Base-by-base conservation (phyloP, 2,888 invertebrate species). In the Apodemia mormo region DNA sequence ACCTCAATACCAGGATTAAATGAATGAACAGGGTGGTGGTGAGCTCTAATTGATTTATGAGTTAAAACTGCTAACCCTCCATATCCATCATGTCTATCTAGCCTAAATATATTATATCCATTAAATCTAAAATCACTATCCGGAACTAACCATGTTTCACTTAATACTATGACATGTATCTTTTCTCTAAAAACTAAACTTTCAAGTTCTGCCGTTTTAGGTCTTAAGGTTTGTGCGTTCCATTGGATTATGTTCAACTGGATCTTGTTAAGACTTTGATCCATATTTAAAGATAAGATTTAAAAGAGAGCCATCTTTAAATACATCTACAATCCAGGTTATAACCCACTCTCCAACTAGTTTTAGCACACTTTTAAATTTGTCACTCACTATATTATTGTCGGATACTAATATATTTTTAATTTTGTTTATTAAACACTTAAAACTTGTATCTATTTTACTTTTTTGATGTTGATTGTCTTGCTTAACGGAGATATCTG, bases 141-240 rank as follows among this genome's bases (percentile, higher is more conserved):
- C 4, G 29, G 56, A 56, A 56, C 56, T 56, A 54, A 54, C 54
- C 54, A 54, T 54, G 56, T 56, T 56, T 56, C 56, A 4, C 56
- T 56, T 9, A 56, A 9, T 29, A 56, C 29, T 56, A 56, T 29
- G 4, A 56, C 29, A 56, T 56, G 56, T 29, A 29, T 1, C 10
- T 56, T 56, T 4, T 56, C 56, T 10, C 0, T 56, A 56, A 29
- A 22, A 5, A 9, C 29, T 29, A 56, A 10, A 10, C 56, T 56
- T 29, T 56, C 29, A 3, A 29, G 10, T 2, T 56, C 29, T 29
- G 29, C 29, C 2, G n/a, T 22, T 56, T 29, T 56, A 29, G 56
- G 29, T 56, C 30, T 65, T 37, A 37, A 29, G n/a, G 37, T 65
- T 65, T 65, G 37, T 37, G 33, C 40, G 14, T 37, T 65, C 65